These are phyloP conservation scores for Lasiurus cinereus DNA, from an alignment of 2,113 vertebrate species.

Conservation along the genomic window DNA sequence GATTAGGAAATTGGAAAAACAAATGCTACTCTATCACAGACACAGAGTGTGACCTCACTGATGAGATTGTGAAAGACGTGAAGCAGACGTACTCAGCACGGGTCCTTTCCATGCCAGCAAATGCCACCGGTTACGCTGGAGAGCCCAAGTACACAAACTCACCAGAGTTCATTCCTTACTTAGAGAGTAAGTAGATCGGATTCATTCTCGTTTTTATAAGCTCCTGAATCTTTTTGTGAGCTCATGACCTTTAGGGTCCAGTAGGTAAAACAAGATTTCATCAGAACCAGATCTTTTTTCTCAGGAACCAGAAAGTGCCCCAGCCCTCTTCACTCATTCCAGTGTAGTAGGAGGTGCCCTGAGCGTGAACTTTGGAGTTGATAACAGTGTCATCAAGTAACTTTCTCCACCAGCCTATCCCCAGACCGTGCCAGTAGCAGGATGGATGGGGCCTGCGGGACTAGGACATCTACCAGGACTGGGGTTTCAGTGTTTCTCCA, in stretches of 20 bases:
- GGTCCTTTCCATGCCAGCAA: conserved; percentile 85
- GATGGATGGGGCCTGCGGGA: background rate
- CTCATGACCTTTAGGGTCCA: background rate
- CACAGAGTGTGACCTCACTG: conserved; percentile 93
- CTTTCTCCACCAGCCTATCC: background rate
- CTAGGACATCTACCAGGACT: background rate
- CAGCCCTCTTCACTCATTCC: background rate
- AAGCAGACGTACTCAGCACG: conserved; percentile 88
- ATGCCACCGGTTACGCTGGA: conserved; percentile 26
- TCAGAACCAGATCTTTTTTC: background rate
- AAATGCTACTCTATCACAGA: conserved; percentile 86
- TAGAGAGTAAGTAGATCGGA: conserved; percentile 90
- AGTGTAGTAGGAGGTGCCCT: background rate
- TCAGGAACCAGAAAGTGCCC: background rate
- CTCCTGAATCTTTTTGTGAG: background rate
- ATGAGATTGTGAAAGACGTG: conserved; percentile 81
- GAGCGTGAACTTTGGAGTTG: background rate
- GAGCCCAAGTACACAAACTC: conserved; percentile 87
- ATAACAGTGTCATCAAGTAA: background rate
- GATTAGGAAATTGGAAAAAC: conserved; percentile 73
- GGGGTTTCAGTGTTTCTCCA: background rate
- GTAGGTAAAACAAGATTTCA: background rate
- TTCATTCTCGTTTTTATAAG: background rate
- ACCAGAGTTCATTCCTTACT: conserved; percentile 90
- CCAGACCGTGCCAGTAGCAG: background rate